A percentile compares a stretch with the other conserved stretches of the same genome.
These are phyloP conservation scores for Tricholaema leucomelas DNA, from an alignment of 2,113 vertebrate species.

Conservation along the genomic window DNA sequence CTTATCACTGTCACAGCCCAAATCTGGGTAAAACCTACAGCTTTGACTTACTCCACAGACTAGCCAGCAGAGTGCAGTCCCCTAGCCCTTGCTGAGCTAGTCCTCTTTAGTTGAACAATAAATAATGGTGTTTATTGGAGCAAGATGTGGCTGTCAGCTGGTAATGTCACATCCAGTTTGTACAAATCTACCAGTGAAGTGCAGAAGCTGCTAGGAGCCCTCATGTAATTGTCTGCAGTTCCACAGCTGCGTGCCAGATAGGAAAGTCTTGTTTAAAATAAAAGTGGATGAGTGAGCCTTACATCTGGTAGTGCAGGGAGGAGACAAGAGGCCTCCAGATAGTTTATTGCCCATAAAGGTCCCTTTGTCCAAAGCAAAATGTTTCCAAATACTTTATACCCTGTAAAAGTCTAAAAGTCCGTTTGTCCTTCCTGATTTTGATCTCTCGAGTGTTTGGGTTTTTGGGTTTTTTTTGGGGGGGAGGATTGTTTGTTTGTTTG, in stretches of 20 bases:
- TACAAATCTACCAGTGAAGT: conserved; percentile 24
- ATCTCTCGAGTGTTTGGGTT: not conserved
- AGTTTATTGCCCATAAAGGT: not conserved
- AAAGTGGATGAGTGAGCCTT: not conserved
- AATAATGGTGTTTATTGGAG: conserved; percentile 30
- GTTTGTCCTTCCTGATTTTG: not conserved
- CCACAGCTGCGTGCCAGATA: conserved; percentile 26
- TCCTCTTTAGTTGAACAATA: not conserved
- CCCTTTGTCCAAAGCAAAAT: not conserved
- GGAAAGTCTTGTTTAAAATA: not conserved
- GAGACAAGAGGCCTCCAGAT: not conserved
- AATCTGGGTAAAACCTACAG: not conserved
- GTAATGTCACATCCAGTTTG: conserved; percentile 36
- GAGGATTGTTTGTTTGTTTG: not conserved
- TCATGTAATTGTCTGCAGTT: not conserved
- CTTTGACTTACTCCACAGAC: not conserved
- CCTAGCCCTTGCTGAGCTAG: not conserved
- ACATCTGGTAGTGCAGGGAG: not conserved
- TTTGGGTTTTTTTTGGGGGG: too few species aligned
- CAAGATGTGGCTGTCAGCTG: conserved; percentile 41
- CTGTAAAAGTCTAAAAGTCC: not conserved
- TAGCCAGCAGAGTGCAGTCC: not conserved
- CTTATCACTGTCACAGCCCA: not conserved
- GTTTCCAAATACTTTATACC: not conserved
- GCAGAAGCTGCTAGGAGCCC: conserved; percentile 7